Evolutionary conservation across 2,797 vertebrate genomes (phyloP), one percentile per base, ranked within the genome.

Genomic region (Cercopithecus hamlyni): DNA sequence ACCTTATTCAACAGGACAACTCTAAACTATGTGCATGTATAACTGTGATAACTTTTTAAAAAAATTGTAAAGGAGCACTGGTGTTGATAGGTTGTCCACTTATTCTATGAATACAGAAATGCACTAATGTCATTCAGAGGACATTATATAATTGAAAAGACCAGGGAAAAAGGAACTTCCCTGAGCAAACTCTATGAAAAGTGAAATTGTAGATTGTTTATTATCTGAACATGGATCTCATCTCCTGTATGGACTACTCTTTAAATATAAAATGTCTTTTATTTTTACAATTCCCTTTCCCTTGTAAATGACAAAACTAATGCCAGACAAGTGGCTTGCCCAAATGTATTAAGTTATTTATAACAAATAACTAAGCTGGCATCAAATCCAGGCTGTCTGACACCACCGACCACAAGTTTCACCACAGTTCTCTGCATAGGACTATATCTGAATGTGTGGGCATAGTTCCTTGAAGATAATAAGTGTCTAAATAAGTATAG

Each of bases 141-240:
- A 20, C 10, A 76, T n/a, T 64, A 64, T 30, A 80, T 50, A 30
- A 30, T 9, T n/a, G 19, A 41, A 84, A 84, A 88, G 12, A 48
- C 24, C 26, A 30, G 45, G 20, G 36, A 73, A 93, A 84, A 87
- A 76, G 41, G 22, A 89, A 73, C 2, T 39, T 82, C 43, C 36
- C 67, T 43, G 13, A 75, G n/a, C 84, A 92, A 94, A 94, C 36
- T 30, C 13, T 27, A 52, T 30, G n/a, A 64, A 55, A 94, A n/a
- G 6, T 30, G 27, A 90, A 61, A 67, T 50, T 27, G 26, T 7
- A 5, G 17, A 36, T 55, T 61, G 55, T 27, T 72, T 36, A 13
- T 14, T 33, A 36, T 33, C 55, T 76, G 33, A 36, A 19, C 15
- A n/a, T 43, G 19, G 14, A 81, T 76, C 70, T 89, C 48, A 58